Percentiles rank a stretch among this genome's conserved stretches.
These are phyloP conservation scores for Chaetophractus vellerosus DNA, from an alignment of 2,797 vertebrate species.

Conservation along the genomic window DNA sequence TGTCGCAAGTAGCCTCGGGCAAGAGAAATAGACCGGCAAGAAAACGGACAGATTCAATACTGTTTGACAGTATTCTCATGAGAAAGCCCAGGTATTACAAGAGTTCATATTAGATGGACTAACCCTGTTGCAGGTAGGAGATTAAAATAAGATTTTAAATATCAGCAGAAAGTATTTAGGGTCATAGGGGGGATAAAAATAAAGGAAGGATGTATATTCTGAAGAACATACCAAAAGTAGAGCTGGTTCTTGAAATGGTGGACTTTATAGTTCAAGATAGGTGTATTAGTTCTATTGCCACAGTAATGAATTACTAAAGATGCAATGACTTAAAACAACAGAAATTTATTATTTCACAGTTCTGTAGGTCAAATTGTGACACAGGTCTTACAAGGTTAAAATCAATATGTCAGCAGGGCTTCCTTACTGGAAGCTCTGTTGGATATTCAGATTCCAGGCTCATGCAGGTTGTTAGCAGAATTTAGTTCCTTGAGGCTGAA, in stretches of 20 bases:
- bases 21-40: neutral
- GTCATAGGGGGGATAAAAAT: neutral
- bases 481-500: neutral
- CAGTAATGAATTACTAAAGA: neutral
- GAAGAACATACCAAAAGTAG: neutral
- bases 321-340: neutral
- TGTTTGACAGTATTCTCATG: neutral
- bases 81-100: neutral
- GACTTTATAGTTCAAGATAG: neutral
- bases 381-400: neutral
- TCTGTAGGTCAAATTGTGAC: neutral
- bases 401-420: neutral
- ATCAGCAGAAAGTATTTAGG: neutral
- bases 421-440: neutral
- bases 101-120: neutral
- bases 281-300: neutral
- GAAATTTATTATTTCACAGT: neutral
- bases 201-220: neutral
- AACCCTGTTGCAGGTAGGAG: neutral
- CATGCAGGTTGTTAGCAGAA: neutral
- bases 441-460: neutral
- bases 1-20: neutral
- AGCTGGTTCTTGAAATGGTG: neutral
- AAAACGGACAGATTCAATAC: neutral
- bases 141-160: slow-evolving; percentile 45